Base-by-base conservation (phyloP, 1,140 invertebrate species). In the Vollenhovia emeryi region DNA sequence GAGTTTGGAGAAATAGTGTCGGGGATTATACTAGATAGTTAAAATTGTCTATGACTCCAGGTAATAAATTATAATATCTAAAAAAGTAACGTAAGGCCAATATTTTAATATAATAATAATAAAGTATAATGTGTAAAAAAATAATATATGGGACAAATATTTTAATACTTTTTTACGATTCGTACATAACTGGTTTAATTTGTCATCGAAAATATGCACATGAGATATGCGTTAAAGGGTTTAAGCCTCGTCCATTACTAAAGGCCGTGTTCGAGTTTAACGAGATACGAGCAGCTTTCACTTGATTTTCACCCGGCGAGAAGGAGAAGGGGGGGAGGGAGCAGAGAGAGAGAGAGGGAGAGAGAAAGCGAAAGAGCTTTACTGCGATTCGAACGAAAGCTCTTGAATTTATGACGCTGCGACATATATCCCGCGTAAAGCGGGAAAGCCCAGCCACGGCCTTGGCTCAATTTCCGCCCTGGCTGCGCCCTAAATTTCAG, bases 391-490 rank as follows among this genome's bases (percentile, higher is more conserved):
- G 75, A 88, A 87, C 83, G 87, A 87, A 74, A 85, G 78, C 87
- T 79, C 87, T 79, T 69, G 86, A 88, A 88, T 88, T 88, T 88
- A 88, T 84, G 30, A 64, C 52, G 18, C 85, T 40, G 24, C 59
- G 55, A n/a, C 73, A 45, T 71, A 68, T 88, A 74, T 88, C 87
- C 82, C 86, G 73, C 86, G 73, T 66, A 62, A 83, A 68, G 74
- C 84, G 69, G 52, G 74, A 43, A 59, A 69, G 69, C 87, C 68
- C 75, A 52, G 86, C 66, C 73, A 75, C 48, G 71, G 87, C 71
- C 87, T 86, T 86, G 87, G 87, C 87, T 88, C 87, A 89, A 89
- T 88, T 89, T 89, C 87, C 87, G 87, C 55, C 43, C 36, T 36
- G 45, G 87, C 84, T 82, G 87, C 84, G 60, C 75, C 86, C 87